Conservation (phyloP, 2,113 vertebrate species). For the Beaufortia kweichowensis region DNA sequence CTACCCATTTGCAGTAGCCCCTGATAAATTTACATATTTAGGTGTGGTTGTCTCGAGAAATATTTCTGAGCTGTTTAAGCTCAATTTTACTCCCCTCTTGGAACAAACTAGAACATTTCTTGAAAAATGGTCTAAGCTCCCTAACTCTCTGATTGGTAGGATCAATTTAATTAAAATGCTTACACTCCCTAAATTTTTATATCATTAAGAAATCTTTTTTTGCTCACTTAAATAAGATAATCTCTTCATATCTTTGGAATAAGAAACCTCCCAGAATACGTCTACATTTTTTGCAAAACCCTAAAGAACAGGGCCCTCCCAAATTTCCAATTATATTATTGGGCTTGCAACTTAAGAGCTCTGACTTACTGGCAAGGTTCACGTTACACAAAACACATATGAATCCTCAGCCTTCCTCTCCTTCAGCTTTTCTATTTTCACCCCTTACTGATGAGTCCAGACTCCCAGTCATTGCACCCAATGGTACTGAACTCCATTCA, state of each 20-base stretch:
- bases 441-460: too few relatives aligned
- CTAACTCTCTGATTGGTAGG: too few relatives aligned
- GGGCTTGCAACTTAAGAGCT: background rate
- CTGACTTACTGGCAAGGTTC: background rate
- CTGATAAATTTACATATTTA: conserved; percentile 2
- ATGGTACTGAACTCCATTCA: too few relatives aligned
- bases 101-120: background rate
- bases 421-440: too few relatives aligned
- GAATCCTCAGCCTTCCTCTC: too few relatives aligned
- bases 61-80: conserved; percentile 1
- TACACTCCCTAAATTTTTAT: background rate
- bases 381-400: too few relatives aligned
- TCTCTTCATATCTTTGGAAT: background rate
- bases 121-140: too few relatives aligned
- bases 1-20: too few relatives aligned
- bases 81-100: background rate
- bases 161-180: background rate
- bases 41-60: background rate
- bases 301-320: background rate
- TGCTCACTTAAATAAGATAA: background rate
- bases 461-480: too few relatives aligned
- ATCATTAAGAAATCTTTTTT: background rate
- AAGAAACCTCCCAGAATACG: conserved; percentile 1
- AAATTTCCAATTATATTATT: too few relatives aligned
- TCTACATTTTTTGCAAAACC: background rate